Evolutionary conservation across 1,140 invertebrate genomes (phyloP), one percentile per base, ranked within the genome.

Genomic region (Hirudo medicinalis): DNA sequence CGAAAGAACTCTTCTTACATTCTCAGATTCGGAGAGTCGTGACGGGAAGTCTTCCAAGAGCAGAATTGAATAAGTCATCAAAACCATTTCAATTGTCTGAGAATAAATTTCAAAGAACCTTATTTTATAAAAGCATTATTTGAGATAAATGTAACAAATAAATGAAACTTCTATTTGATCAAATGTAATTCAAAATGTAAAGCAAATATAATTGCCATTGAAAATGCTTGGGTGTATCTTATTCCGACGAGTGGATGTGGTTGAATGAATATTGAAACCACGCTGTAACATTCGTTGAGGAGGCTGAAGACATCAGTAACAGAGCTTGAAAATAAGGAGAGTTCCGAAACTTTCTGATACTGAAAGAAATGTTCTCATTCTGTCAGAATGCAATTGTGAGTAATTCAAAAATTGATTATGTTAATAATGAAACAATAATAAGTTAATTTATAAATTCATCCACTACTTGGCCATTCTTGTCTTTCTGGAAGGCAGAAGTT

Each of bases 281-380:
- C 94, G 83, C 97, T 95, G 83, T 99, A 96, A 83, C 96, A 99
- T 81, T 99, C 95, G 69, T 97, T 98, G 67, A 99, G 85, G 83
- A 99, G 95, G 0, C 96, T 99, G 83, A 99, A 99, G 67, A 99
- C 94, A 82, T 99, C 97, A 49, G 99, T 97, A 63, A 99, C 97
- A n/a, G 94, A 98, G 80, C 95, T 97, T 73, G 95, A 98, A 86
- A 99, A 99, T 73, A 97, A 85, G 8, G 94, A 90, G 82, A 99
- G 96, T 79, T 99, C 96, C 75, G 94, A 97, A 79, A 93, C 98
- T 84, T 92, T 92, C 87, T 95, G 93, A 85, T 99, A 99, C 94
- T 97, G 85, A 17, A 82, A 81, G 76, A 79, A 17, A 49, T 49
- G 43, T n/a, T n/a, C 43, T 15, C 13, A 49, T 49, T 5, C 4